phyloP scores from a whole-genome alignment of 2,113 vertebrate genomes.

The Barbus barbus region DNA sequence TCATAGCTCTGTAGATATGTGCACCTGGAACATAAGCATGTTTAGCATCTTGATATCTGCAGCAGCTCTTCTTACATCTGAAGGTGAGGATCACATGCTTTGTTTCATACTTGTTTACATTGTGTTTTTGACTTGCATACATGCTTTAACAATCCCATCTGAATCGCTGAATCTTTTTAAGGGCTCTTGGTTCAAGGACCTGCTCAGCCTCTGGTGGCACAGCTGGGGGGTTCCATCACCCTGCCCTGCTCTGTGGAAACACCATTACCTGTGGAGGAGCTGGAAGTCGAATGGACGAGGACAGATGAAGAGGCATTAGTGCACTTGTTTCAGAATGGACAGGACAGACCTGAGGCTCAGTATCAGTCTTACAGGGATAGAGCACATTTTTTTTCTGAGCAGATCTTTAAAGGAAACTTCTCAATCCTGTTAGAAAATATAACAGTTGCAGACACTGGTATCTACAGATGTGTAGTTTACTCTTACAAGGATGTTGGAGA shows the following conservation, averaged over 20 bases:
- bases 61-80: slow-evolving; percentile 4
- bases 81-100: neutral
- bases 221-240: slow-evolving; percentile 21
- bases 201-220: slow-evolving; percentile 10
- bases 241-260: slow-evolving; percentile 46
- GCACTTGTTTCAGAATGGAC: slow-evolving; percentile 46
- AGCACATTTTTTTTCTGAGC: slow-evolving; percentile 32
- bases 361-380: slow-evolving; percentile 30
- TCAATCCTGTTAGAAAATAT: slow-evolving; percentile 47
- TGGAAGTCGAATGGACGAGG: slow-evolving; percentile 52
- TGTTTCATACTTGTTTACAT: neutral
- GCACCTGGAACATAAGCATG: neutral
- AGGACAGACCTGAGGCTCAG: slow-evolving; percentile 44
- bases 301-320: slow-evolving; percentile 31
- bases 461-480: slow-evolving; percentile 43
- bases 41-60: neutral
- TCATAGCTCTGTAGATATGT: neutral
- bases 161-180: neutral
- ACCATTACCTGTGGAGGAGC: slow-evolving; percentile 35
- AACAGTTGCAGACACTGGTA: slow-evolving; percentile 33
- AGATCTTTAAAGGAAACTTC: slow-evolving; percentile 46
- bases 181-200: slow-evolving; percentile 31
- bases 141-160: neutral
- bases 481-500: slow-evolving; percentile 9
- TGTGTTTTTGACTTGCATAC: no score